These are phyloP conservation scores for Hippocampus zosterae DNA, from an alignment of 2,113 vertebrate genomes.

Conservation along the genomic window DNA sequence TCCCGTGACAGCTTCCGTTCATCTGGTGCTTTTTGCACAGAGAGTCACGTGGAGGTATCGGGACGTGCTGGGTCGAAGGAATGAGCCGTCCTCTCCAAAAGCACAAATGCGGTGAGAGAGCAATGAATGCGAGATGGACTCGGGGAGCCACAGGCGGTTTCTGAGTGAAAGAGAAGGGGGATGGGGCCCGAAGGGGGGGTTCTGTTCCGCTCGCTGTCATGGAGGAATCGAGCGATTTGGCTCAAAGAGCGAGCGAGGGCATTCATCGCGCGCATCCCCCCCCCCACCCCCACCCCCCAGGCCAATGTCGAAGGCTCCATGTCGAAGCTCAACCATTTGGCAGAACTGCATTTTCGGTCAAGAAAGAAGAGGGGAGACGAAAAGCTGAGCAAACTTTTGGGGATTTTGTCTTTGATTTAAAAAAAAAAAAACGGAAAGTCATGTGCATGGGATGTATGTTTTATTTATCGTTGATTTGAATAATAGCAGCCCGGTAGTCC, in stretches of 20 bases:
- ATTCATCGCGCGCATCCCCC: slow-evolving; percentile 41
- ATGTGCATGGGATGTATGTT: no score
- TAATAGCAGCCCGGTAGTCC: no score
- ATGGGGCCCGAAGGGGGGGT: slow-evolving; percentile 22
- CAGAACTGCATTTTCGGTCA: neutral
- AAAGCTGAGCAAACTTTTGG: no score
- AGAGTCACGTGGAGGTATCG: slow-evolving; percentile 52
- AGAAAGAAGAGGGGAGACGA: neutral
- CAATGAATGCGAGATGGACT: slow-evolving; percentile 14
- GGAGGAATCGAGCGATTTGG: slow-evolving; percentile 9
- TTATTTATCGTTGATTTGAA: no score
- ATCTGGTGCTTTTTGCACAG: slow-evolving; percentile 3
- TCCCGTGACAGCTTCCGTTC: neutral
- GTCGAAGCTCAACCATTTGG: neutral
- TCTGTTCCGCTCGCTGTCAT: slow-evolving; percentile 15
- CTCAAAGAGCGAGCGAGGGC: slow-evolving; percentile 7
- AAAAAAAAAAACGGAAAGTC: no score
- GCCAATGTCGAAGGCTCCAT: slow-evolving; percentile 13
- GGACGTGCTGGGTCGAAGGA: slow-evolving; percentile 45
- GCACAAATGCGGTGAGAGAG: slow-evolving; percentile 14
- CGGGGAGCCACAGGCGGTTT: slow-evolving; percentile 8
- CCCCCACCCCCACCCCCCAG: no score
- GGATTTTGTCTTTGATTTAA: no score
- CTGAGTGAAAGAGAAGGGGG: slow-evolving; percentile 14
- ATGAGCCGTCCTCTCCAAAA: slow-evolving; percentile 17